Evolutionary conservation across 2,113 vertebrate species (phyloP), one percentile per base, ranked within the genome.

Genomic region (Lipophrys pholis): DNA sequence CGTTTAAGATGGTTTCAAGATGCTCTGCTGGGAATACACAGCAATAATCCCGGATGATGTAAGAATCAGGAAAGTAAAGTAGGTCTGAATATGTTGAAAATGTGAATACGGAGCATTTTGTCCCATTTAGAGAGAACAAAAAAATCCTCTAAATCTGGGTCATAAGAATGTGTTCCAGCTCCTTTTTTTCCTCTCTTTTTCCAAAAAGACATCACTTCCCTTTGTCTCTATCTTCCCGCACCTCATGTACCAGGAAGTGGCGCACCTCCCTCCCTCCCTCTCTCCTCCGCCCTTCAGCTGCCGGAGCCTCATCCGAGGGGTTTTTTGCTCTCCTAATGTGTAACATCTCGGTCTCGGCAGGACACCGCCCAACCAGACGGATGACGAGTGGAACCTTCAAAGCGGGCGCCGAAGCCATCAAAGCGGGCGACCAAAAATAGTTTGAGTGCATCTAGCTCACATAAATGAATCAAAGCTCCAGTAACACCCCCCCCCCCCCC

Each of bases 281-380:
- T 15, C 48, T 56, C 70, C 73, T 80, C 73, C 54, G 5, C 82
- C 74, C 73, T 43, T 45, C 43, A 17, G 50, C 2, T 42, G 50
- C 67, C 21, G n/a, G 11, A 6, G 39, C 51, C 35, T 58, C 66
- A 80, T 36, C 48, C 0, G n/a, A 73, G 67, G 17, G 2, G 2
- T 30, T 65, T 83, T 83, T 87, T 87, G 80, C 76, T 84, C 69
- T 73, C 66, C 64, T 67, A 81, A 83, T 80, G 67, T 71, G 65
- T 30, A 80, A 81, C 83, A 81, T 65, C 73, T 79, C 73, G n/a
- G 60, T 77, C 82, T 84, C 69, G 74, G 69, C 60, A 35, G 69
- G 63, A 83, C 11, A 17, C 68, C 45, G 7, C 59, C 39, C 49
- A 48, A 3, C n/a, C 62, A 81, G 62, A 64, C 53, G 21, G 21